Base-by-base conservation (phyloP, 2,113 vertebrate species). In the Triplophysa dalaica region DNA sequence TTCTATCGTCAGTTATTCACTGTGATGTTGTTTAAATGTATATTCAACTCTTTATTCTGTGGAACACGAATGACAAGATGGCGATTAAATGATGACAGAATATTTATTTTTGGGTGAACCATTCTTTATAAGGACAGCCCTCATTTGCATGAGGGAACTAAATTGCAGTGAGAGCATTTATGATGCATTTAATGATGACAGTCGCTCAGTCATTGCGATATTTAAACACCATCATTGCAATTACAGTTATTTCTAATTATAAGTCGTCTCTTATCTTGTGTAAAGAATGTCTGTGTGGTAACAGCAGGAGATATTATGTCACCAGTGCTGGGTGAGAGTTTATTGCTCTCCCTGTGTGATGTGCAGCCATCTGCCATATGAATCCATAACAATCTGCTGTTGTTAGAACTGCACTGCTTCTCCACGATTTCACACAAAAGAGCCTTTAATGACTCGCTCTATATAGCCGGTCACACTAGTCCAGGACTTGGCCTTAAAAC, bases 391-490 rank as follows among this genome's bases (percentile, higher is more conserved):
- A 86, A 75, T 82, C 58, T 86, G 62, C 82, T 77, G 83, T 89
- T 88, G 86, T 87, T 64, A 78, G 75, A 50, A 56, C 68, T 70
- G 41, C 79, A 67, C 54, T 81, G 83, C 83, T 76, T 41, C 74
- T 86, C 82, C 74, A 60, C 65, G 58, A 81, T 8, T 24, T 70
- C 38, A n/a, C 80, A 92, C 88, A 92, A 89, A 88, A 4, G 14
- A 86, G 86, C 64, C 81, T 85, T 92, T 92, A 82, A 90, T 64
- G 67, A 80, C 83, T 78, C 68, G 79, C 52, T 76, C 74, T 82
- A 79, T 69, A 75, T 86, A 83, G 81, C 78, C 74, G 13, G 80
- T 85, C 82, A 80, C 61, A 77, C 54, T 77, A 75, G 75, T 86
- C 63, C 81, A 85, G 41, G 38, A 50, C 81, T 83, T 63, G 61